These are phyloP conservation scores for Platysternon megacephalum DNA, from an alignment of 2,113 vertebrate genomes.

Conservation along the genomic window DNA sequence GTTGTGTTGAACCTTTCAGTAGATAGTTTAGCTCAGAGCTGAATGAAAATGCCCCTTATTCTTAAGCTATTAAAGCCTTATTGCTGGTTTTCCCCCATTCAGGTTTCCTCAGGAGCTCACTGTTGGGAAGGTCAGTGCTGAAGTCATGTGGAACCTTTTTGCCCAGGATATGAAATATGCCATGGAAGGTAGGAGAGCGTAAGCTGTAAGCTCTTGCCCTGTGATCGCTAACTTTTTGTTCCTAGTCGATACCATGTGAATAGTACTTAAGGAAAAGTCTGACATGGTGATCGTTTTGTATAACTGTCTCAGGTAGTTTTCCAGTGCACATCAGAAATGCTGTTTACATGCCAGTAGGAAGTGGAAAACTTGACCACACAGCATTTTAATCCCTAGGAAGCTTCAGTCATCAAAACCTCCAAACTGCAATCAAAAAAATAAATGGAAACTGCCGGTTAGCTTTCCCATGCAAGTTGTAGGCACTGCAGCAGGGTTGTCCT, in stretches of 20 bases:
- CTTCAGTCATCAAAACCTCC: not conserved
- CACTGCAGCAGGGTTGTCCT: not conserved
- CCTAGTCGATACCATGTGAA: not conserved
- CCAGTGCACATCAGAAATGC: not conserved
- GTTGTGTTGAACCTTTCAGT: not conserved
- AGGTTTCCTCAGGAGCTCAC: conserved; percentile 97
- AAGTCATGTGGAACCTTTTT: conserved; percentile 98
- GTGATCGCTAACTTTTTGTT: not conserved
- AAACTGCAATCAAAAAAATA: not conserved
- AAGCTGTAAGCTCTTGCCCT: not conserved
- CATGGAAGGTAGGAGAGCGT: conserved; percentile 88
- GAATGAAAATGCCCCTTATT: not conserved
- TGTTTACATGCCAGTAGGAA: not conserved
- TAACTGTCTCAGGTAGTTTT: not conserved
- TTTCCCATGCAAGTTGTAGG: not conserved
- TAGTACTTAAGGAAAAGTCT: not conserved
- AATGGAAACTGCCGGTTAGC: not conserved
- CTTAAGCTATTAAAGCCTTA: not conserved
- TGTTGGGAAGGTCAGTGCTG: conserved; percentile 95
- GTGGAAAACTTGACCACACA: not conserved
- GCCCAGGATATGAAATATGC: conserved; percentile 98
- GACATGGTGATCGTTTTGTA: not conserved
- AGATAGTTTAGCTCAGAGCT: not conserved
- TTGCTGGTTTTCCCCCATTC: conserved; percentile 36
- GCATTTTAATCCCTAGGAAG: not conserved